Base-by-base conservation (phyloP, 1,140 invertebrate genomes). In the Heliconius melpomene region DNA sequence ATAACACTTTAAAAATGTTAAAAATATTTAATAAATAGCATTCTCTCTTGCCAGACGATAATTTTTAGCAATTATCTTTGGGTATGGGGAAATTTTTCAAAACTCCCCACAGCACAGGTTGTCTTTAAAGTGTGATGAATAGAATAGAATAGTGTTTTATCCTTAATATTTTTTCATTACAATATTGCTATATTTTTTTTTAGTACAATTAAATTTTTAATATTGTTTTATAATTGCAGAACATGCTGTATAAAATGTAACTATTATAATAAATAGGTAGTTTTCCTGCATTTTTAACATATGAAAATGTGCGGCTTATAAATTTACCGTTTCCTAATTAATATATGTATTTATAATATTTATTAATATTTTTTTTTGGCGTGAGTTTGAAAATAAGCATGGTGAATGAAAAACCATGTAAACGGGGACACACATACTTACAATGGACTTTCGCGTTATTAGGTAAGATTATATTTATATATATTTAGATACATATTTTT, bases 401-500 rank as follows among this genome's bases (percentile, higher is more conserved):
- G 23, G 74, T 57, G 54, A 29, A 16, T 1, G 52, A 77, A 32
- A 80, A 78, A 40, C 60, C 57, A 20, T 72, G 18, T 29, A 81
- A 81, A 46, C 78, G 75, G 26, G 82, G 82, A 6, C 82, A 83
- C 66, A 79, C 82, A 7, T 80, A 83, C 50, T 29, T 80, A 16
- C 82, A 83, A 52, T 83, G 82, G 82, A 80, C 50, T 36, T 80
- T 80, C 36, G 75, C 75, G n/a, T 46, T 83, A 78, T 52, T 83
- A 71, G 79, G 82, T 83, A 80, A 36, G 54, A 40, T 70, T 52
- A 72, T 23, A 79, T 52, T 18, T 40, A 40, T 40, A 13, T 40
- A 46, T 40, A 40, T 40, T 40, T 11, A 11, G 9, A 40, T 40
- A 40, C 11, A 40, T 40, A 11, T 9, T 40, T 40, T 40, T 0